phyloP scores from a whole-genome alignment of 2,888 invertebrate species.

The Athalia cordata region DNA sequence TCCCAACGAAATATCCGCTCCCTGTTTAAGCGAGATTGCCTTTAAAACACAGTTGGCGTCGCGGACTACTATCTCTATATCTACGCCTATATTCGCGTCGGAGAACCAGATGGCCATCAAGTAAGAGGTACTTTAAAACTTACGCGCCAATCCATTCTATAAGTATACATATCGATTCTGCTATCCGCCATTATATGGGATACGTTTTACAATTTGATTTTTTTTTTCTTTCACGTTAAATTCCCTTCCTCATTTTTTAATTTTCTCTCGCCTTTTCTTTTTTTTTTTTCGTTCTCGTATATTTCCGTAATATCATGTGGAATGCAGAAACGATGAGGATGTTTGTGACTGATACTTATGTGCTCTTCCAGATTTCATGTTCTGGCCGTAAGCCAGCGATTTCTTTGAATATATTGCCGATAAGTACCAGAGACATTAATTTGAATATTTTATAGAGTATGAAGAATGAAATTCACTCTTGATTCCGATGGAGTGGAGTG shows the following conservation, averaged over 20 bases:
- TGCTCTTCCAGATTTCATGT: neutral
- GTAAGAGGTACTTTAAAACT: neutral
- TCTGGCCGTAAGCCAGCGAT: constrained; percentile 16
- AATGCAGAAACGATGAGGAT: constrained; percentile 27
- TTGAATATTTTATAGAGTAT: constrained; percentile 16
- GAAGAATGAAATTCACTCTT: neutral
- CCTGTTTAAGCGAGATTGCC: constrained; percentile 54
- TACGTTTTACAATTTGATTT: neutral
- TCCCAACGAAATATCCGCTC: neutral
- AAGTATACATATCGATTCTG: neutral
- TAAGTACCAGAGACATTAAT: constrained; percentile 18
- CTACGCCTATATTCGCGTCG: constrained; percentile 37
- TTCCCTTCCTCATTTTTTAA: neutral
- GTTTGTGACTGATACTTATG: constrained; percentile 12
- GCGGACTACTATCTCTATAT: constrained; percentile 50
- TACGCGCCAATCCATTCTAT: constrained; percentile 19
- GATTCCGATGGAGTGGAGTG: neutral
- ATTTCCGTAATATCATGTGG: neutral
- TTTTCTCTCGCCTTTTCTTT: neutral
- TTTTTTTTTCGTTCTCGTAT: neutral
- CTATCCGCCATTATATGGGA: neutral
- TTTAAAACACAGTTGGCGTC: constrained; percentile 60
- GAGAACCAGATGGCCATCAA: constrained; percentile 34
- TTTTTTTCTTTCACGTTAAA: constrained; percentile 5
- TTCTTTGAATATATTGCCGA: constrained; percentile 25